These are phyloP conservation scores for Ficedula albicollis DNA, from an alignment of 2,797 vertebrate species.

Conservation along the genomic window DNA sequence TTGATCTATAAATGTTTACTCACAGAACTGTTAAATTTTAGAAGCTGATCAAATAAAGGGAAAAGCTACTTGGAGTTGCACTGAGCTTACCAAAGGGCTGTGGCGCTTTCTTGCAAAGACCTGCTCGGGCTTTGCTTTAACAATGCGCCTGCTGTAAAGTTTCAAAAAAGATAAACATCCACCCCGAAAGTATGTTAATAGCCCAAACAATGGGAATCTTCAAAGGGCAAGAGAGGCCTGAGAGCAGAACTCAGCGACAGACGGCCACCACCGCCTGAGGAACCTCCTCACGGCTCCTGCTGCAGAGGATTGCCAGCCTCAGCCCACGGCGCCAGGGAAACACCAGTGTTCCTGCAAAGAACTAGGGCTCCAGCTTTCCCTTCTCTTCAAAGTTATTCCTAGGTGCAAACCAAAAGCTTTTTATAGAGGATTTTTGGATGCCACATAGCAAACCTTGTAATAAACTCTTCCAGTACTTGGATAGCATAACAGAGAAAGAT, in stretches of 20 bases:
- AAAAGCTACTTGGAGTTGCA: conserved; percentile 29
- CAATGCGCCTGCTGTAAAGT: conserved; percentile 61
- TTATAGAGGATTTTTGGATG: not conserved
- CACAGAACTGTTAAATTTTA: conserved; percentile 75
- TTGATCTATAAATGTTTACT: conserved; percentile 76
- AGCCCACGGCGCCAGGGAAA: not conserved
- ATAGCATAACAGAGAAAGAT: not conserved
- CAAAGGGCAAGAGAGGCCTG: conserved; percentile 59
- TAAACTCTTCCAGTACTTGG: not conserved
- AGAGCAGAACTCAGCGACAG: conserved; percentile 6
- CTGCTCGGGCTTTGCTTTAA: conserved; percentile 33
- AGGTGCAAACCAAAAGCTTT: not conserved
- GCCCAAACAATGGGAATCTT: conserved; percentile 72
- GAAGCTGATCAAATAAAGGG: conserved; percentile 75
- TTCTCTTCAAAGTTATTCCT: not conserved
- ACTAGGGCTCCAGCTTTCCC: not conserved
- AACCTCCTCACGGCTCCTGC: not conserved
- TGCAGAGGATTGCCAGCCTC: not conserved
- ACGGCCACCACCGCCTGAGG: not conserved
- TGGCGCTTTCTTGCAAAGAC: conserved; percentile 15
- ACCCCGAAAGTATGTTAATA: conserved; percentile 71
- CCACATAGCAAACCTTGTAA: not conserved
- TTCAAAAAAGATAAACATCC: conserved; percentile 75
- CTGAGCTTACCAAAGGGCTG: conserved; percentile 46
- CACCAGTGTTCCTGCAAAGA: not conserved